phyloP scores from a whole-genome alignment of 2,888 invertebrate species.

The Sepioteuthis lessoniana region DNA sequence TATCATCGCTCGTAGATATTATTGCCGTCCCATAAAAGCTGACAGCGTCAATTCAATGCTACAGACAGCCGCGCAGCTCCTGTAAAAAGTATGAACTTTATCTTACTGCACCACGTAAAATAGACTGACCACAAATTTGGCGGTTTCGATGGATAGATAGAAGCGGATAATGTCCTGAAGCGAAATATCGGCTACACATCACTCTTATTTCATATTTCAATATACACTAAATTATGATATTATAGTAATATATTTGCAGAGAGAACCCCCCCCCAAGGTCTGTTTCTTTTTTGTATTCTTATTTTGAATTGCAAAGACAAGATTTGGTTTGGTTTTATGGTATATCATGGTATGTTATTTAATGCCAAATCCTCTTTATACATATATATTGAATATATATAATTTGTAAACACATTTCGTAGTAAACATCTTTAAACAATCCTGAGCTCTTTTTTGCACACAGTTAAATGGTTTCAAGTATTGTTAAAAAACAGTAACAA shows the following conservation, averaged over 20 bases:
- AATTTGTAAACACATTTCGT: too few species aligned
- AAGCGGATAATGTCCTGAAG: background rate
- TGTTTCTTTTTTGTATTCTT: background rate
- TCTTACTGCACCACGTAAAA: constrained; percentile 9
- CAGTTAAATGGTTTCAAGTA: too few species aligned
- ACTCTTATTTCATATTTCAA: background rate
- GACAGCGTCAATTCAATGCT: background rate
- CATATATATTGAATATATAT: too few species aligned
- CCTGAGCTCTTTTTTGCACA: too few species aligned
- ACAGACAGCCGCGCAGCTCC: background rate
- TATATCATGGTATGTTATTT: too few species aligned
- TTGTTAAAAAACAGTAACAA: too few species aligned
- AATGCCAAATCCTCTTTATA: too few species aligned
- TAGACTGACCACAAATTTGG: background rate
- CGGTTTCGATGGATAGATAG: background rate
- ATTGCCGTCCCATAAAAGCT: background rate
- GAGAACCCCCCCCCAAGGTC: background rate
- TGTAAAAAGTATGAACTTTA: background rate
- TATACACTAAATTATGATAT: background rate
- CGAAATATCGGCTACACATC: background rate
- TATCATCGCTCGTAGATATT: constrained; percentile 9
- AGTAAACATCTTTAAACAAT: too few species aligned
- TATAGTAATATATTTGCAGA: background rate
- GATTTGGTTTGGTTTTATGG: too few species aligned
- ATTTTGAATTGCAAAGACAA: background rate